These are phyloP conservation scores for Podilymbus podiceps DNA, from an alignment of 2,113 vertebrate genomes.

Conservation along the genomic window DNA sequence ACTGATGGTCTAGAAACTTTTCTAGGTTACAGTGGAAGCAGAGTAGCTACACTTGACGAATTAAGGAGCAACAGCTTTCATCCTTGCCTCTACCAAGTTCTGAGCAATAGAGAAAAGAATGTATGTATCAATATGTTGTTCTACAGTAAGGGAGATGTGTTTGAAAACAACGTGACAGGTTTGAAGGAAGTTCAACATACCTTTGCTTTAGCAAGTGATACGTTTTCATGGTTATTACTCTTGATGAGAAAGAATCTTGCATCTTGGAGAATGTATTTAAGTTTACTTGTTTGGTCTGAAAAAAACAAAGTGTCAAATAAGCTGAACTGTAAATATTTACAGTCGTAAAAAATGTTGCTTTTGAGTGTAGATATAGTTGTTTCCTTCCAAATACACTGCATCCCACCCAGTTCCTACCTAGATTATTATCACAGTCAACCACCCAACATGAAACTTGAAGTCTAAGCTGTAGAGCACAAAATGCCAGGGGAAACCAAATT, in stretches of 20 bases:
- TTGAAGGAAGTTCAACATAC: constrained; percentile 65
- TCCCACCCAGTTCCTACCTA: constrained; percentile 42
- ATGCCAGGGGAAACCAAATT: constrained; percentile 49
- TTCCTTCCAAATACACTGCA: not conserved
- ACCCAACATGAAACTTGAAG: not conserved
- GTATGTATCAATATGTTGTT: not conserved
- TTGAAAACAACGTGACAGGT: not conserved
- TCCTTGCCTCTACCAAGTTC: not conserved
- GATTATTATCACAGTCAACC: not conserved
- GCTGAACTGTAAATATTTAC: not conserved
- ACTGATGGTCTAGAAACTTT: not conserved
- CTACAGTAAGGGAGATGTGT: not conserved
- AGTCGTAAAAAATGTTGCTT: not conserved
- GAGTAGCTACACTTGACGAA: not conserved
- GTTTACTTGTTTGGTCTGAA: constrained; percentile 91
- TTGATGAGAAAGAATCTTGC: constrained; percentile 97
- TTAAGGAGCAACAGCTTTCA: not conserved
- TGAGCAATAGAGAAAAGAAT: not conserved
- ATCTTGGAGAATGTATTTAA: constrained; percentile 93
- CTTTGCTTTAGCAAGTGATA: constrained; percentile 97
- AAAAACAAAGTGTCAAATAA: constrained; percentile 59
- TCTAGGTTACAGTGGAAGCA: not conserved
- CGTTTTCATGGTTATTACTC: constrained; percentile 99
- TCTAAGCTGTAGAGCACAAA: constrained; percentile 39
- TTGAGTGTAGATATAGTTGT: not conserved